Percentiles rank a stretch among this genome's conserved stretches.
Conservation (phyloP, 2,113 vertebrate genomes). For the Prolemur simus region DNA sequence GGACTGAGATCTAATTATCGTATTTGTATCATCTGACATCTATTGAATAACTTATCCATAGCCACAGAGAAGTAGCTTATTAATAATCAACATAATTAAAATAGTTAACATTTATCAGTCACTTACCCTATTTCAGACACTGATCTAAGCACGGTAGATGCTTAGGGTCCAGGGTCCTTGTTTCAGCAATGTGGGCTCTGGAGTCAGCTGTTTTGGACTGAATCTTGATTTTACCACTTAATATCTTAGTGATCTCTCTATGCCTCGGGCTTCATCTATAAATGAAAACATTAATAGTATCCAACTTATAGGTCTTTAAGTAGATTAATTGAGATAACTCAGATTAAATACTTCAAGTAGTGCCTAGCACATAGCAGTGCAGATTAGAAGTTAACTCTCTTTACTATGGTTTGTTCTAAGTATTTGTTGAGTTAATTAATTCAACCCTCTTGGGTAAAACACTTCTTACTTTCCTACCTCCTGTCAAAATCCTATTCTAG, state of each 20-base stretch:
- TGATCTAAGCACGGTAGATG: neutral
- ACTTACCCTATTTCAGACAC: neutral
- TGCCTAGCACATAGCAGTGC: neutral
- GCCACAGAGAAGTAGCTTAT: neutral
- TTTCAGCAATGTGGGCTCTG: neutral
- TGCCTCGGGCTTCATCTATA: neutral
- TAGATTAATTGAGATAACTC: slow-evolving; percentile 2
- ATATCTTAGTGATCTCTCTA: neutral
- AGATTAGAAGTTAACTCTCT: neutral
- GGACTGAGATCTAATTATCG: neutral
- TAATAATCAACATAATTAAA: neutral
- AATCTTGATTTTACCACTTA: neutral
- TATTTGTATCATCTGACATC: neutral
- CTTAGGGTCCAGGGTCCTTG: neutral
- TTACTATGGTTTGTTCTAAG: neutral
- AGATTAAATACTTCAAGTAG: neutral
- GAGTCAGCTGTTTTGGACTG: neutral
- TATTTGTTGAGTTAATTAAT: slow-evolving; percentile 34
- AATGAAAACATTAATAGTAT: slow-evolving; percentile 8
- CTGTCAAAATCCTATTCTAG: neutral
- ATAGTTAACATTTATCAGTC: neutral
- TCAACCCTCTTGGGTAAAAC: neutral
- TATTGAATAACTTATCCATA: neutral
- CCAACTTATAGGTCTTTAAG: neutral
- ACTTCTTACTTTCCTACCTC: neutral